These are phyloP conservation scores for Noturus placidus DNA, from an alignment of 2,113 vertebrate species.

Conservation along the genomic window DNA sequence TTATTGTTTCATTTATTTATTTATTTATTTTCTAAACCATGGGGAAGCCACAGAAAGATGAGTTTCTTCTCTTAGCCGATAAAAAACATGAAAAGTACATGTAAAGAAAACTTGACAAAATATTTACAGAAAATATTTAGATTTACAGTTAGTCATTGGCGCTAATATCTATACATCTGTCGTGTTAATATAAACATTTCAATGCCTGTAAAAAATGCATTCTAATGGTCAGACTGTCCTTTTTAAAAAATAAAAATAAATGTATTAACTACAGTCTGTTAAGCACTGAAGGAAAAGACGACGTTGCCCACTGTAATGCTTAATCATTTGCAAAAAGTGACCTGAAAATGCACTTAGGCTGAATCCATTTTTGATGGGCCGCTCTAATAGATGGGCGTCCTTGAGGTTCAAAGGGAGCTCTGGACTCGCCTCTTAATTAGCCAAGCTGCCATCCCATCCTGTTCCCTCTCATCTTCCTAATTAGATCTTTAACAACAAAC, in stretches of 20 bases:
- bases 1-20: no score
- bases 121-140: neutral
- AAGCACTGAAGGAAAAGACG: slow-evolving; percentile 34
- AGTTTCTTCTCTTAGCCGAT: neutral
- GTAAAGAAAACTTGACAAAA: neutral
- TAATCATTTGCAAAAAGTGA: slow-evolving; percentile 74
- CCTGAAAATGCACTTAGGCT: slow-evolving; percentile 80
- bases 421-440: slow-evolving; percentile 85
- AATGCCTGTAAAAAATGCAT: neutral
- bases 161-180: neutral
- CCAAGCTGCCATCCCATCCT: slow-evolving; percentile 77
- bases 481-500: slow-evolving; percentile 92
- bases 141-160: neutral
- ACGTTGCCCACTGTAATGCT: slow-evolving; percentile 79
- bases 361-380: slow-evolving; percentile 86
- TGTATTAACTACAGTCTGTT: slow-evolving; percentile 24
- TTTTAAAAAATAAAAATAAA: neutral
- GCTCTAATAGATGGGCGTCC: slow-evolving; percentile 84
- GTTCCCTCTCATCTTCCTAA: slow-evolving; percentile 86
- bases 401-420: slow-evolving; percentile 88
- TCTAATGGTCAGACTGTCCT: neutral
- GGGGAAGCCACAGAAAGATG: neutral
- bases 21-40: neutral
- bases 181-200: neutral
- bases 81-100: neutral